phyloP scores from a whole-genome alignment of 2,797 vertebrate genomes.

The Spea hammondii region DNA sequence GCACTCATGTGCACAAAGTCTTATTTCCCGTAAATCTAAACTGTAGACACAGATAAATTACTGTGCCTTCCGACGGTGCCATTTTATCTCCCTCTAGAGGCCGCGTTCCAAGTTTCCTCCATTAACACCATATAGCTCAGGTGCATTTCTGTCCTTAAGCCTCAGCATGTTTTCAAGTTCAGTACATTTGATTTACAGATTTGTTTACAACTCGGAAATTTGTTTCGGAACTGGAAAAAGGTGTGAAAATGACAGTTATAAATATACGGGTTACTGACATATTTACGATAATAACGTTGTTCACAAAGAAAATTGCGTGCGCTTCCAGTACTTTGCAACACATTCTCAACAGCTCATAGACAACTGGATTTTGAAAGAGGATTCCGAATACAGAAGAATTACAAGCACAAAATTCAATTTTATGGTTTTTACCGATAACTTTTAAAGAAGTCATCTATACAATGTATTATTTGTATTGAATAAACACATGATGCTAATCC shows the following conservation, averaged over 20 bases:
- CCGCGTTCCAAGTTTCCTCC: constrained; percentile 28
- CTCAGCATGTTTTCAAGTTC: constrained; percentile 31
- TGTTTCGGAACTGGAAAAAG: constrained; percentile 27
- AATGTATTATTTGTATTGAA: no score
- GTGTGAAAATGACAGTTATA: constrained; percentile 20
- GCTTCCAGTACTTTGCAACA: background rate
- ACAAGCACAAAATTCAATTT: background rate
- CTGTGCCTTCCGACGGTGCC: constrained; percentile 16
- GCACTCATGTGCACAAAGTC: constrained; percentile 17
- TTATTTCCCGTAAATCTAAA: constrained; percentile 29
- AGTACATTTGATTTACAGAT: constrained; percentile 47
- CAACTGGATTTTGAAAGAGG: background rate
- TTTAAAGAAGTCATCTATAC: background rate
- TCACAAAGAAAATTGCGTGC: background rate
- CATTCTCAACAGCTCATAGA: background rate
- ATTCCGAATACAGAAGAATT: background rate
- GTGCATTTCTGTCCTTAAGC: constrained; percentile 37
- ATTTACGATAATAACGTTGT: constrained; percentile 6
- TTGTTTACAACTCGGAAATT: constrained; percentile 44
- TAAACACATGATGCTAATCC: no score
- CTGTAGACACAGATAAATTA: constrained; percentile 39
- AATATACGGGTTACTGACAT: constrained; percentile 17
- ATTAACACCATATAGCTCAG: constrained; percentile 43
- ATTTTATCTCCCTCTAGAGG: constrained; percentile 45
- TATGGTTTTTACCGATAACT: background rate